Base-by-base conservation (phyloP, 2,888 invertebrate genomes). In the Andrena hattorfiana region DNA sequence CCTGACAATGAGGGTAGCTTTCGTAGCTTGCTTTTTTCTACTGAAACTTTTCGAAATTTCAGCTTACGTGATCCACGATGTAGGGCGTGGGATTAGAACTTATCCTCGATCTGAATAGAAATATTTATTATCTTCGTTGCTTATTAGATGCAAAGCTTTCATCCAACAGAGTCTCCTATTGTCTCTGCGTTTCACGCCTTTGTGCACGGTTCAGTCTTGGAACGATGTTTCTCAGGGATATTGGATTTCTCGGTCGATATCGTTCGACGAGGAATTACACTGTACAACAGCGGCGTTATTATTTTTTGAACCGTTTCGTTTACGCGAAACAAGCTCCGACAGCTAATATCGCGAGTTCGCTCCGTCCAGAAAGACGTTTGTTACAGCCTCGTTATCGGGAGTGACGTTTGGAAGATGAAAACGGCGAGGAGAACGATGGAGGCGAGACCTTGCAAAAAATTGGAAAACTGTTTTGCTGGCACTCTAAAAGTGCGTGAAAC, bases 361-460 rank as follows among this genome's bases (percentile, higher is more conserved):
- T 28, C 28, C n/a, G 49, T n/a, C 59, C 28, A 28, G 48, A 56
- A 30, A 51, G 51, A 63, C 71, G 60, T 79, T 87, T 69, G 78
- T 66, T 83, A 75, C 72, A 64, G 77, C 76, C 74, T 68, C 69
- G 78, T 85, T 85, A 85, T 79, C 68, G 63, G 79, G 66, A 87
- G 77, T 64, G 85, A 76, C 74, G 71, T 70, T 67, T 35, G 68
- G 23, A 59, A 77, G 75, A 82, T 56, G 51, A 66, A 75, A 63
- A 73, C 35, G 73, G 63, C 16, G 59, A 84, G 59, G 32, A 66
- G 67, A 69, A 62, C 32, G 73, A 56, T 64, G 80, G 66, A 74
- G 73, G 54, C 73, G 60, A 60, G 68, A 32, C 72, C 23, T 64
- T 74, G 54, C 51, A 69, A 32, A 73, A 63, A 67, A 77, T 67